Evolutionary conservation across 1,140 invertebrate genomes (phyloP), one percentile per base, ranked within the genome.

Genomic region (Plutomurus gul): DNA sequence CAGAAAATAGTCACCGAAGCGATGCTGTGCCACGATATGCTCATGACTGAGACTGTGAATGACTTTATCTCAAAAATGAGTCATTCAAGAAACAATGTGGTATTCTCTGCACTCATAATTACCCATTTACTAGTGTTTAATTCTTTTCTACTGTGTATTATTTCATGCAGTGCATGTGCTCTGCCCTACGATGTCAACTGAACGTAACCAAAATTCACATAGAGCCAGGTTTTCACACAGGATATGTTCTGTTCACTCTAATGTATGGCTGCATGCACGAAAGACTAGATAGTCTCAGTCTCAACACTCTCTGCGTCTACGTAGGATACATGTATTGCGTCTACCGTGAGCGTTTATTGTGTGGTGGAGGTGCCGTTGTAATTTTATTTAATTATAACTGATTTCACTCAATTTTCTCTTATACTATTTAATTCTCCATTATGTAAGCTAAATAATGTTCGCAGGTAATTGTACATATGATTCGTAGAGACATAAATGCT

Each of bases 321-420:
- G 7, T 18, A 13, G 56, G 36, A 13, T n/a, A 1, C 8, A 1
- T 33, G 30, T n/a, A n/a, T n/a, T n/a, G n/a, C n/a, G n/a, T n/a
- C n/a, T n/a, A n/a, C n/a, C n/a, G n/a, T n/a, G n/a, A n/a, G n/a
- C n/a, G n/a, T n/a, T n/a, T n/a, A n/a, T n/a, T n/a, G n/a, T n/a
- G n/a, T n/a, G n/a, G n/a, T 43, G 40, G 25, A 40, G 60, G 37
- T 72, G 70, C 25, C 33, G 65, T 71, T 72, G n/a, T 40, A 39
- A 72, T 72, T 72, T 72, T 22, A 40, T 39, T 72, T 72, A 72
- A 72, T 40, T 72, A 72, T 72, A 43, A 40, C n/a, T 72, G 70
- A 72, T 72, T 72, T 25, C 10, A 18, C 36, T 72, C 7, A 22
- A 22, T 71, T 30, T 40, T 39, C 65, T n/a, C 65, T 71, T 10